A percentile compares a stretch with the other conserved stretches of the same genome.
phyloP scores from a whole-genome alignment of 2,888 invertebrate genomes.

The Eurois occulta region DNA sequence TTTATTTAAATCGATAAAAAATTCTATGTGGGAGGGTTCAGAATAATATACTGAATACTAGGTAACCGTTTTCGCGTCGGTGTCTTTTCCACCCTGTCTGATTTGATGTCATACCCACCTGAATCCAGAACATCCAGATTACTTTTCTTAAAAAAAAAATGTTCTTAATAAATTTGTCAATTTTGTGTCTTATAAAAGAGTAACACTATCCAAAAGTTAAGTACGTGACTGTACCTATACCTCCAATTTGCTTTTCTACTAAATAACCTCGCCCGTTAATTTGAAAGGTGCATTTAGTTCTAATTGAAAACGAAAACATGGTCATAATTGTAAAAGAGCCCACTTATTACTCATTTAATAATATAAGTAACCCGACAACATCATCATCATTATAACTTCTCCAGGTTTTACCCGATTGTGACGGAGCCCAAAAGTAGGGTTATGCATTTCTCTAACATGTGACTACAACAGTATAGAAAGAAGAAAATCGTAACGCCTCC shows the following conservation, averaged over 20 bases:
- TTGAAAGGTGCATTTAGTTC: slow-evolving; percentile 55
- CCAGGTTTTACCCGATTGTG: not conserved
- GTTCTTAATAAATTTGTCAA: not conserved
- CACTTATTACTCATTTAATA: not conserved
- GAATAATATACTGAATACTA: no score
- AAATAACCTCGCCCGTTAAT: slow-evolving; percentile 52
- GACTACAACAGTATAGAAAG: not conserved
- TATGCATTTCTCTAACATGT: not conserved
- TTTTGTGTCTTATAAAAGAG: no score
- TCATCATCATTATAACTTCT: not conserved
- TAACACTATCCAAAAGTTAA: slow-evolving; percentile 4
- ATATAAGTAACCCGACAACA: not conserved
- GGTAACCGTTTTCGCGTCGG: no score
- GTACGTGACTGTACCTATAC: slow-evolving; percentile 39
- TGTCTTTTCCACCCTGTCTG: no score
- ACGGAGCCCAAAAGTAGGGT: not conserved
- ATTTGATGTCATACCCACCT: not conserved
- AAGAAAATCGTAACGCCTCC: not conserved
- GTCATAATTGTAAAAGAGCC: slow-evolving; percentile 22
- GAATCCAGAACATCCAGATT: no score
- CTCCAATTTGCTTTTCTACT: slow-evolving; percentile 37
- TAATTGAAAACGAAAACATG: slow-evolving; percentile 58
- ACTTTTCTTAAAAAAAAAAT: not conserved
- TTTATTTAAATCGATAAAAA: no score
- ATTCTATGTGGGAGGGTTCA: no score